Percentiles rank a stretch among this genome's conserved stretches.
Conservation (phyloP, 2,113 vertebrate genomes). For the Salvelinus namaycush region DNA sequence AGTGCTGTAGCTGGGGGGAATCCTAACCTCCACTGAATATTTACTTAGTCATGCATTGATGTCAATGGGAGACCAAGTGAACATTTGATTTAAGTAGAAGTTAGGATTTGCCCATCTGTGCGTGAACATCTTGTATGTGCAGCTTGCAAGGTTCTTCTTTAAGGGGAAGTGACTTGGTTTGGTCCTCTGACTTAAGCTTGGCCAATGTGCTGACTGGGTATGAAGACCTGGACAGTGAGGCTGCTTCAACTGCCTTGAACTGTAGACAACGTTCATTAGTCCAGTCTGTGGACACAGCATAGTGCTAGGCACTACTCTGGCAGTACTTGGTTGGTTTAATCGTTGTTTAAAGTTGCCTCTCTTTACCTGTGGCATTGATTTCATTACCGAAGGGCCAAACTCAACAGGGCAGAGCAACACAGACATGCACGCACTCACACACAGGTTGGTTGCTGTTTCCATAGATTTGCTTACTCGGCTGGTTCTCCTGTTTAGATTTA, state of each 20-base stretch:
- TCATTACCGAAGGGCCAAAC: constrained; percentile 31
- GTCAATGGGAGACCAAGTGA: no score
- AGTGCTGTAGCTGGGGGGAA: background rate
- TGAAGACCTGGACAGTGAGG: constrained; percentile 8
- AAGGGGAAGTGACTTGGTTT: background rate
- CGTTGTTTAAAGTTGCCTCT: constrained; percentile 53
- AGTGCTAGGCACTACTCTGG: constrained; percentile 25
- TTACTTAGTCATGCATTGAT: constrained; percentile 38
- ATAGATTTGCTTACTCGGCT: constrained; percentile 61
- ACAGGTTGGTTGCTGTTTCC: constrained; percentile 45
- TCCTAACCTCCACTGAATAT: constrained; percentile 4
- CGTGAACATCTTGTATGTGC: no score
- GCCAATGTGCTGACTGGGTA: constrained; percentile 13
- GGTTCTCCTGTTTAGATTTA: constrained; percentile 59
- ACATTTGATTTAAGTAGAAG: no score
- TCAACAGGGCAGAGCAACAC: constrained; percentile 16
- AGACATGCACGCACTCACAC: constrained; percentile 30
- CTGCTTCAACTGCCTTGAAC: background rate
- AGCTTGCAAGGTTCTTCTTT: no score
- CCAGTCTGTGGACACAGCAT: constrained; percentile 44
- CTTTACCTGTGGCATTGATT: constrained; percentile 58
- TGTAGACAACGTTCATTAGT: constrained; percentile 18
- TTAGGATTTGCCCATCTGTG: no score
- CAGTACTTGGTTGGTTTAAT: constrained; percentile 49
- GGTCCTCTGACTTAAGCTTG: constrained; percentile 10